A percentile compares a stretch with the other conserved stretches of the same genome.
These are phyloP conservation scores for Syritta pipiens DNA, from an alignment of 2,888 invertebrate species.

Conservation along the genomic window DNA sequence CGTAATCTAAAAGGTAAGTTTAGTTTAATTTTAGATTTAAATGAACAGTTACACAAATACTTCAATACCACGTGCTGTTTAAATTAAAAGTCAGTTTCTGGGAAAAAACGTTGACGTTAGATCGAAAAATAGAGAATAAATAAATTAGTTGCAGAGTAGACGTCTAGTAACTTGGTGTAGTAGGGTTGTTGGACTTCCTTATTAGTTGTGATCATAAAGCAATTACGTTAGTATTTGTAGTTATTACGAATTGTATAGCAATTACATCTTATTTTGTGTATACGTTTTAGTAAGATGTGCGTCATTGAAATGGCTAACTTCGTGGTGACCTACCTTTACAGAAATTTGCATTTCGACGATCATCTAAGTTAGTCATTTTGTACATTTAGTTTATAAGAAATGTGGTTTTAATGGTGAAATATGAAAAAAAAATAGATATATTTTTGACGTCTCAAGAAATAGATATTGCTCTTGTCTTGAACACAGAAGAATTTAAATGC, in stretches of 20 bases:
- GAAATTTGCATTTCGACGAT: too few relatives aligned
- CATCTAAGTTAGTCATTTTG: too few relatives aligned
- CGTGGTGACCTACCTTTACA: too few relatives aligned
- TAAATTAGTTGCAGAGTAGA: slow-evolving; percentile 3
- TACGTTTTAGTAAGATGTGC: slow-evolving; percentile 7
- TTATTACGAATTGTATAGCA: slow-evolving; percentile 17
- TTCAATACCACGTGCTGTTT: slow-evolving; percentile 66
- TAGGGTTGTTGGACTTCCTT: slow-evolving; percentile 65
- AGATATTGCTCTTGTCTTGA: too few relatives aligned
- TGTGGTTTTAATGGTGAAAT: too few relatives aligned
- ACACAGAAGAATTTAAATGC: too few relatives aligned
- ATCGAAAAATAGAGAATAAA: too few relatives aligned
- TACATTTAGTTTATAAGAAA: too few relatives aligned
- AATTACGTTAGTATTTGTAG: slow-evolving; percentile 33
- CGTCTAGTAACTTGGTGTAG: slow-evolving; percentile 30
- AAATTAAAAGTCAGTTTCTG: slow-evolving; percentile 51
- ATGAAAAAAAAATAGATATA: too few relatives aligned
- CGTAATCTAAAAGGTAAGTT: slow-evolving; percentile 51
- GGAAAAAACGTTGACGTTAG: slow-evolving; percentile 40
- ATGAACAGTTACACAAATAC: slow-evolving; percentile 38
- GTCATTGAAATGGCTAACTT: background rate
- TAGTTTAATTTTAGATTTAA: slow-evolving; percentile 13
- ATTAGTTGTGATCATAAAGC: slow-evolving; percentile 37
- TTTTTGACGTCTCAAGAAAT: too few relatives aligned
- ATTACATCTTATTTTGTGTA: slow-evolving; percentile 16